These are phyloP conservation scores for Conistra vaccinii DNA, from an alignment of 2,888 invertebrate genomes.

Conservation along the genomic window DNA sequence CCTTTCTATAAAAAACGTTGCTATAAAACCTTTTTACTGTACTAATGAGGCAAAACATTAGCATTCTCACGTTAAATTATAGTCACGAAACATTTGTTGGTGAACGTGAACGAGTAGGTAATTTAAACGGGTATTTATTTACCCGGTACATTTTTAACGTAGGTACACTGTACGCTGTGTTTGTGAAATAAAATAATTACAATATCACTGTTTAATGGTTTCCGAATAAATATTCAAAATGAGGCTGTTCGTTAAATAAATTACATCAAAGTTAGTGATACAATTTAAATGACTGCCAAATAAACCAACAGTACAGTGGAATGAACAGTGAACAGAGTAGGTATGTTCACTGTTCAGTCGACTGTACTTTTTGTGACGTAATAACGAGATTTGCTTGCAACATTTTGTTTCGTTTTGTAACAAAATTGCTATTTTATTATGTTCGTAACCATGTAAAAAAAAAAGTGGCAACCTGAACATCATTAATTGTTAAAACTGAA, in stretches of 20 bases:
- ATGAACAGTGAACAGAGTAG: no score
- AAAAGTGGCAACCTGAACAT: neutral
- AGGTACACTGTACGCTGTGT: neutral
- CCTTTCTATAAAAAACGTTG: conserved; percentile 22
- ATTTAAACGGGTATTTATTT: conserved; percentile 17
- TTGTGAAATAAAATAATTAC: neutral
- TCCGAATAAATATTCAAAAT: neutral
- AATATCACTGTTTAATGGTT: neutral
- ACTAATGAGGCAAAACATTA: conserved; percentile 62
- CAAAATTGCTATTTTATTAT: neutral
- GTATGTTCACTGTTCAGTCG: no score
- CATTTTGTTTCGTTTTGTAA: neutral
- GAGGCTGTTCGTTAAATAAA: neutral
- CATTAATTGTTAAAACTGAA: conserved; percentile 13
- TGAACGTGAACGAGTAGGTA: conserved; percentile 19
- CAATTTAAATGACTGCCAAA: neutral
- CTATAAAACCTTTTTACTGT: conserved; percentile 45
- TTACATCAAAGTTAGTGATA: neutral
- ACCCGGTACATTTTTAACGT: conserved; percentile 5
- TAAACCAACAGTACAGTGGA: neutral
- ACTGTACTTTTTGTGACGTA: neutral
- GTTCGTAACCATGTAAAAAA: conserved; percentile 7
- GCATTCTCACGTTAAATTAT: conserved; percentile 56
- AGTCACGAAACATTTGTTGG: conserved; percentile 51
- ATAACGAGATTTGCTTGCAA: neutral